Evolutionary conservation across 2,888 invertebrate species (phyloP).

Genomic region (Meloe dianella): DNA sequence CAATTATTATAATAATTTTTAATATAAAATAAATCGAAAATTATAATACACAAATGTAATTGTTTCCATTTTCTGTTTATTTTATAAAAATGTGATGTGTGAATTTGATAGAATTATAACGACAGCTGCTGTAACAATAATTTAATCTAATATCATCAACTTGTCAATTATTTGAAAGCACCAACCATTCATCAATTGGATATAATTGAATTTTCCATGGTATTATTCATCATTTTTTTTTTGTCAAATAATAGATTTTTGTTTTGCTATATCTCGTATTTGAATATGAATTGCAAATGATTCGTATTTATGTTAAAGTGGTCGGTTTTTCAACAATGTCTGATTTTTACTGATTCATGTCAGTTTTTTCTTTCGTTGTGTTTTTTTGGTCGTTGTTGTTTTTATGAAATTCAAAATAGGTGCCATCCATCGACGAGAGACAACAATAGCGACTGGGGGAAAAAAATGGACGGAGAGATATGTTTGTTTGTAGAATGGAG

Average conservation of each 20-base stretch:
- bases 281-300: neutral
- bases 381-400: too few species aligned
- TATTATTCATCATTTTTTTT: neutral
- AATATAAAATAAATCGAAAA: neutral
- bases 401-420: constrained; percentile 3
- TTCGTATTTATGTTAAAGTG: neutral
- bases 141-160: constrained; percentile 1
- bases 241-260: neutral
- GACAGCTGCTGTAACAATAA: neutral
- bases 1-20: neutral
- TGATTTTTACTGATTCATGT: neutral
- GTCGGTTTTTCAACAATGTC: neutral
- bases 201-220: neutral
- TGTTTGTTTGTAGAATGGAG: neutral
- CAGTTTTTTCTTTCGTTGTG: neutral
- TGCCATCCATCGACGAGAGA: neutral
- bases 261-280: neutral
- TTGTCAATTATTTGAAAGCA: constrained; percentile 1
- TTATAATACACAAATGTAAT: neutral
- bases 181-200: neutral
- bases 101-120: neutral
- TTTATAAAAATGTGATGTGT: neutral
- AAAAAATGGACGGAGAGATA: neutral
- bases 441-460: neutral
- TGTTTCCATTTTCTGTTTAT: neutral